Conservation (phyloP, 2,888 invertebrate genomes). For the Diogma glabrata region DNA sequence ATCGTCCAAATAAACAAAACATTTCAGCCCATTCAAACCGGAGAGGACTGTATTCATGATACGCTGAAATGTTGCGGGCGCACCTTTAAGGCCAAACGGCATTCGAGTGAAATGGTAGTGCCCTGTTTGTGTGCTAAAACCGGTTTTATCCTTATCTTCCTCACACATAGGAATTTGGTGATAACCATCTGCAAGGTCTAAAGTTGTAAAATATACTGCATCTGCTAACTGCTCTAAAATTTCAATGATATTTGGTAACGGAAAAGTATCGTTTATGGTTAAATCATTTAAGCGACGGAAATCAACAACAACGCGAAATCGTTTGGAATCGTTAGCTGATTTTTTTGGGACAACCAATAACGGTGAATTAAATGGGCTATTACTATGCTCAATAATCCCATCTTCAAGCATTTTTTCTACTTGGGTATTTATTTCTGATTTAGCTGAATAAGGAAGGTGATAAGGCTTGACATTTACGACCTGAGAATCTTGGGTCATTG, state of each 20-base stretch:
- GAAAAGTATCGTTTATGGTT: conserved; percentile 6
- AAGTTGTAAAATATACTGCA: conserved; percentile 13
- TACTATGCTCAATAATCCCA: background rate
- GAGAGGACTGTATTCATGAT: too few relatives aligned
- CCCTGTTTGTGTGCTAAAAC: too few relatives aligned
- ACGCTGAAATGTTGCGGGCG: too few relatives aligned
- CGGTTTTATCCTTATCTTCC: conserved; percentile 8
- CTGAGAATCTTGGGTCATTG: background rate
- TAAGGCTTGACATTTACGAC: too few relatives aligned
- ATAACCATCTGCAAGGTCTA: conserved; percentile 15
- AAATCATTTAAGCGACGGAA: background rate
- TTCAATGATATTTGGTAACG: conserved; percentile 17
- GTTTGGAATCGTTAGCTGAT: background rate
- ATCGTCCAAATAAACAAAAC: too few relatives aligned
- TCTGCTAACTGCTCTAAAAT: conserved; percentile 15
- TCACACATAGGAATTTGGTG: conserved; percentile 14
- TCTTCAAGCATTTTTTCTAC: background rate
- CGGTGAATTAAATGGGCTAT: background rate
- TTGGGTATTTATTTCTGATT: background rate
- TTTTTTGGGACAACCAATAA: background rate
- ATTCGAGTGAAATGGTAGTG: too few relatives aligned
- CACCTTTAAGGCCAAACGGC: background rate
- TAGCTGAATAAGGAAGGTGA: background rate
- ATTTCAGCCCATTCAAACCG: too few relatives aligned
- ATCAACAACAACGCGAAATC: background rate